These are phyloP conservation scores for Neosilurus hyrtlii DNA, from an alignment of 2,797 vertebrate genomes.

Conservation along the genomic window DNA sequence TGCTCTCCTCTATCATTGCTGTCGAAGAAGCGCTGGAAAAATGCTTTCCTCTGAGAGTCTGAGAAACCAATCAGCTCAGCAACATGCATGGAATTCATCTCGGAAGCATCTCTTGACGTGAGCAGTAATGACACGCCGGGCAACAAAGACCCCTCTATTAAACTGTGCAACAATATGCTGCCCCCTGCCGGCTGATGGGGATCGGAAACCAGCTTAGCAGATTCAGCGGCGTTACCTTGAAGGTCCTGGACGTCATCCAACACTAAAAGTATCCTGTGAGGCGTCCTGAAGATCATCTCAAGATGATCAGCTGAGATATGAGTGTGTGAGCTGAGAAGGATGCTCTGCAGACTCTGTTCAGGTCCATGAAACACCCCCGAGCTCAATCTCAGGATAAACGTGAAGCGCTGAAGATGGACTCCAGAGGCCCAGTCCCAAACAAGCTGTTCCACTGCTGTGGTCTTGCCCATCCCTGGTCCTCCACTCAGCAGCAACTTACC, in stretches of 20 bases:
- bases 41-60: slow-evolving; percentile 65
- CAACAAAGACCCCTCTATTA: slow-evolving; percentile 68
- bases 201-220: slow-evolving; percentile 53
- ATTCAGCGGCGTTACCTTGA: slow-evolving; percentile 39
- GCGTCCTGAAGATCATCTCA: slow-evolving; percentile 52
- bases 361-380: slow-evolving; percentile 57
- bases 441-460: slow-evolving; percentile 68
- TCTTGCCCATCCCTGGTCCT: slow-evolving; percentile 73
- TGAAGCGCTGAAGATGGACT: slow-evolving; percentile 62
- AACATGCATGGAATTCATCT: slow-evolving; percentile 45
- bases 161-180: slow-evolving; percentile 64
- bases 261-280: slow-evolving; percentile 67
- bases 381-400: slow-evolving; percentile 65
- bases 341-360: slow-evolving; percentile 58
- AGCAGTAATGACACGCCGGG: slow-evolving; percentile 67
- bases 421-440: slow-evolving; percentile 68
- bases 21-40: slow-evolving; percentile 63
- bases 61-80: slow-evolving; percentile 70
- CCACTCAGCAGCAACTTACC: slow-evolving; percentile 62
- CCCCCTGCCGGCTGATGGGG: slow-evolving; percentile 44
- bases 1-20: slow-evolving; percentile 52
- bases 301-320: slow-evolving; percentile 49
- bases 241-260: slow-evolving; percentile 66
- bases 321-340: slow-evolving; percentile 56
- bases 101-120: slow-evolving; percentile 54